phyloP scores from a whole-genome alignment of 1,140 invertebrate genomes.

The Odontomachus brunneus region DNA sequence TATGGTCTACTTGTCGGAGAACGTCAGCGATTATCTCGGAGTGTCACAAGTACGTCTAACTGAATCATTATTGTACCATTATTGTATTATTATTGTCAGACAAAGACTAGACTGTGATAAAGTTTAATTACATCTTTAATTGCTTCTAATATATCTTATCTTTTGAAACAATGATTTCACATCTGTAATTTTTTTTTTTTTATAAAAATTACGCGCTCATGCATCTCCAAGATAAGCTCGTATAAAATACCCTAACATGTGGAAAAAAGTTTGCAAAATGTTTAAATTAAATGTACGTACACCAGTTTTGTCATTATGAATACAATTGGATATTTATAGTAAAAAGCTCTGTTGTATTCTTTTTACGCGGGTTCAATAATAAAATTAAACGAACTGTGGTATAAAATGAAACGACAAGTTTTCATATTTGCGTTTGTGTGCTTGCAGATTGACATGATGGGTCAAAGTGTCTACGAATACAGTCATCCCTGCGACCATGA shows the following conservation, averaged over 20 bases:
- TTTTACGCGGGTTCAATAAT: too few species aligned
- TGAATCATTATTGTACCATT: not conserved
- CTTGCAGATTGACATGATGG: conserved; percentile 96
- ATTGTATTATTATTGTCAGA: not conserved
- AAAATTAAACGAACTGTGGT: too few species aligned
- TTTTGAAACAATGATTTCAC: not conserved
- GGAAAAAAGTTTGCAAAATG: too few species aligned
- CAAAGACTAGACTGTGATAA: not conserved
- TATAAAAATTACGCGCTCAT: too few species aligned
- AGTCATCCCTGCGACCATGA: conserved; percentile 98
- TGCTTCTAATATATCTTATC: not conserved
- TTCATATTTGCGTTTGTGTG: not conserved
- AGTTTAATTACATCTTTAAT: not conserved
- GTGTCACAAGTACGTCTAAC: conserved; percentile 91
- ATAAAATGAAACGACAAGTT: not conserved
- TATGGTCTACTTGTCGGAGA: conserved; percentile 96
- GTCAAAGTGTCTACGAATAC: conserved; percentile 97
- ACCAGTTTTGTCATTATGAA: too few species aligned
- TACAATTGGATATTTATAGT: too few species aligned
- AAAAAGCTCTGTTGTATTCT: too few species aligned
- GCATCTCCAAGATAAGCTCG: too few species aligned
- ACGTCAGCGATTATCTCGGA: conserved; percentile 95
- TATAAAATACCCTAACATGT: too few species aligned
- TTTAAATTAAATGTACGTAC: too few species aligned
- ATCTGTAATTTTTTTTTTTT: too few species aligned